Percentiles rank a stretch among this genome's conserved stretches.
Conservation (phyloP, 2,888 invertebrate species). For the Hoplodrina blanda region DNA sequence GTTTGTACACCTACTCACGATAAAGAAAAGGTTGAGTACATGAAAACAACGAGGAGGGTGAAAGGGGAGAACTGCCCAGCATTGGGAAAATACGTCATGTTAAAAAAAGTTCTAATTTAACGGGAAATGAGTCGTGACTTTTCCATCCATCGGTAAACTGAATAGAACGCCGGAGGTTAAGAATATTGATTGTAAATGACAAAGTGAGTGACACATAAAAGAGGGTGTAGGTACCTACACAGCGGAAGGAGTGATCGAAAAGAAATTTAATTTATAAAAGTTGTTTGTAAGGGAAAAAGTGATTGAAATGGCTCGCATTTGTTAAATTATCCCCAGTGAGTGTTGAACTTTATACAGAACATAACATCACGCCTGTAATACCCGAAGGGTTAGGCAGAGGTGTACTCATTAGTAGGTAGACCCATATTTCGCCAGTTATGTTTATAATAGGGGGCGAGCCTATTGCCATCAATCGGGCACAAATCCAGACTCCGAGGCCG, state of each 20-base stretch:
- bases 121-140: not conserved
- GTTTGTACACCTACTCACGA: too few relatives aligned
- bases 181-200: conserved; percentile 8
- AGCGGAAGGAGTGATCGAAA: not conserved
- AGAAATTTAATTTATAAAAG: not conserved
- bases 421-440: too few relatives aligned
- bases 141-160: not conserved
- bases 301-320: not conserved
- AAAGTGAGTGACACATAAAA: not conserved
- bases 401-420: too few relatives aligned
- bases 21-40: too few relatives aligned
- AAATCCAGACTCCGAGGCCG: too few relatives aligned
- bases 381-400: too few relatives aligned
- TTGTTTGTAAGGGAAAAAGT: not conserved
- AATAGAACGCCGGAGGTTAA: not conserved
- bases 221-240: not conserved
- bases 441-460: too few relatives aligned
- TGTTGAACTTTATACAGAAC: not conserved
- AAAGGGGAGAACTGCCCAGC: not conserved
- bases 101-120: not conserved
- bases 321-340: not conserved
- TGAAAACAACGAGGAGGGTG: too few relatives aligned
- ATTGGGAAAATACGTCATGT: not conserved
- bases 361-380: too few relatives aligned
- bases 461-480: too few relatives aligned